These are phyloP conservation scores for Isurus oxyrinchus DNA, from an alignment of 2,113 vertebrate species.

Conservation along the genomic window DNA sequence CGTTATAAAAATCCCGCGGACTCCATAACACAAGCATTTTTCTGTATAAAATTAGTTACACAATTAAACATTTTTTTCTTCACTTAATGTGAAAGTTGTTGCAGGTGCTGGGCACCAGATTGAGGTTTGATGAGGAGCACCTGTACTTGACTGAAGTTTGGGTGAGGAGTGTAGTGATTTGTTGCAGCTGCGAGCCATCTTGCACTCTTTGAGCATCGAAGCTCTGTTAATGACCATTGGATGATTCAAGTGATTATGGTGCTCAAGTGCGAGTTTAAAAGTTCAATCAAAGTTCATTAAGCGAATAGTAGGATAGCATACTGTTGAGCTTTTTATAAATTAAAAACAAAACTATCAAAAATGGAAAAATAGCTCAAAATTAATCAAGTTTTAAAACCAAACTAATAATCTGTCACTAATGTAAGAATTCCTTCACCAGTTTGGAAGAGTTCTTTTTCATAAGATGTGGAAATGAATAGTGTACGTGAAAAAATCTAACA, in stretches of 20 bases:
- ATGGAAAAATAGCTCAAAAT: neutral
- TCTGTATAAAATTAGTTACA: neutral
- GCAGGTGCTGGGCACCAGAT: too few species aligned
- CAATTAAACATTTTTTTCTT: neutral
- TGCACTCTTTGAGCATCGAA: too few species aligned
- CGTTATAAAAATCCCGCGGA: neutral
- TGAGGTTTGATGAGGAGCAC: neutral
- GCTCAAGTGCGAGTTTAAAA: too few species aligned
- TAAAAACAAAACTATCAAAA: neutral
- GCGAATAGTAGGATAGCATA: neutral
- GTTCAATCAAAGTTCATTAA: too few species aligned
- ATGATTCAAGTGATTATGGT: too few species aligned
- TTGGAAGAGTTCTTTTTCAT: neutral
- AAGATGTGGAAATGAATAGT: neutral
- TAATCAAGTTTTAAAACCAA: neutral
- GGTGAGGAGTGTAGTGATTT: neutral
- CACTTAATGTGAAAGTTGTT: neutral
- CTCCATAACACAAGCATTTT: neutral
- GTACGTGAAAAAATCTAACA: neutral
- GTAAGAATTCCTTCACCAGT: neutral
- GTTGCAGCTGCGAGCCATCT: neutral
- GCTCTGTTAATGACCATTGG: too few species aligned
- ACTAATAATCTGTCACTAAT: neutral
- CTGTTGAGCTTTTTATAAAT: neutral
- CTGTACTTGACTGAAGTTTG: neutral